phyloP scores from a whole-genome alignment of 2,888 invertebrate genomes.

The Nysson spinosus region DNA sequence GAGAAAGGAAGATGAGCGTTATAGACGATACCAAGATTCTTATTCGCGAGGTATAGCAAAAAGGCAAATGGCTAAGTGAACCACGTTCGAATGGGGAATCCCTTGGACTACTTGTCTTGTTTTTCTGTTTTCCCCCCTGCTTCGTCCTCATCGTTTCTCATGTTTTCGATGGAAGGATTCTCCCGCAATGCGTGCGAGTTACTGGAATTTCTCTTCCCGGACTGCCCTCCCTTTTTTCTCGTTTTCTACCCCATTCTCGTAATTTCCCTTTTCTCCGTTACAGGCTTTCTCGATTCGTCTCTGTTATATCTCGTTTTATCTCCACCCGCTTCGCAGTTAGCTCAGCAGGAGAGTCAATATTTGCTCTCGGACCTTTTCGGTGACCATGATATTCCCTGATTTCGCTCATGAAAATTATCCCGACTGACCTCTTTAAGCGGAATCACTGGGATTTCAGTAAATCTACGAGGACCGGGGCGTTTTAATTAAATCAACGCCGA shows the following conservation, averaged over 20 bases:
- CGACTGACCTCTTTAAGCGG: constrained; percentile 33
- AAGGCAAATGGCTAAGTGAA: constrained; percentile 44
- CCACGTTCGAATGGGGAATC: neutral
- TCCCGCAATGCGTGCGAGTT: constrained; percentile 43
- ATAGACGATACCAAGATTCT: constrained; percentile 14
- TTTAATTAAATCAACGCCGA: constrained; percentile 27
- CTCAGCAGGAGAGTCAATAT: constrained; percentile 59
- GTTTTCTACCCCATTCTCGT: constrained; percentile 12
- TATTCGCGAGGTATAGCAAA: constrained; percentile 9
- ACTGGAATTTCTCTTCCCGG: constrained; percentile 28
- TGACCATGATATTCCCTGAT: constrained; percentile 62
- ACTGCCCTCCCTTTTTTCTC: constrained; percentile 19
- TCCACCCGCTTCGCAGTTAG: constrained; percentile 42
- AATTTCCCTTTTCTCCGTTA: constrained; percentile 31
- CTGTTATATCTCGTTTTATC: constrained; percentile 44
- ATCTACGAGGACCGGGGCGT: neutral
- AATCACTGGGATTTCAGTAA: constrained; percentile 8
- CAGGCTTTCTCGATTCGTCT: constrained; percentile 18
- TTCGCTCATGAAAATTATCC: constrained; percentile 60
- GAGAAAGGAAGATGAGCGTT: neutral
- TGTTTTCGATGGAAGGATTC: constrained; percentile 64
- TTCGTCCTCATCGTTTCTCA: constrained; percentile 54
- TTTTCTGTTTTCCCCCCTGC: constrained; percentile 8
- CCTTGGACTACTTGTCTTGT: neutral
- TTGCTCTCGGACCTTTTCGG: constrained; percentile 57